Evolutionary conservation across 2,888 invertebrate genomes (phyloP).

Genomic region (Orchestes rusci): DNA sequence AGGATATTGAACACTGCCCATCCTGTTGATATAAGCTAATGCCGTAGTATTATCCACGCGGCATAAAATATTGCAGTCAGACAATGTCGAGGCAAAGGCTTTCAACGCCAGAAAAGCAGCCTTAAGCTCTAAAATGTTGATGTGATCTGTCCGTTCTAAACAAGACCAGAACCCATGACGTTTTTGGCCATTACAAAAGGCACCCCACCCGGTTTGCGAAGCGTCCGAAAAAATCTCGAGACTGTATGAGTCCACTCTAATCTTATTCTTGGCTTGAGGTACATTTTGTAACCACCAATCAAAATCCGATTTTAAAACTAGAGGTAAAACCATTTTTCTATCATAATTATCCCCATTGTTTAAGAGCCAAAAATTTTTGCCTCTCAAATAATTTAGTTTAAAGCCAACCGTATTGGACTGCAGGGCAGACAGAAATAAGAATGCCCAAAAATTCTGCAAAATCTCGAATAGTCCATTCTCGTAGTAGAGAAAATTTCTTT

Average conservation of each 20-base stretch:
- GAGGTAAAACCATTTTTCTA: no score
- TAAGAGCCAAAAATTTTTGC: neutral
- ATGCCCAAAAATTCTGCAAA: neutral
- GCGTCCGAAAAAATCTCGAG: conserved; percentile 26
- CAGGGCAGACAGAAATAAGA: neutral
- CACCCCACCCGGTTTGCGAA: conserved; percentile 27
- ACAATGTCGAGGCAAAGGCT: conserved; percentile 21
- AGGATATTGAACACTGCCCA: neutral
- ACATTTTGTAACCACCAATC: neutral
- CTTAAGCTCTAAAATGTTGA: neutral
- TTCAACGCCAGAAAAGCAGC: conserved; percentile 24
- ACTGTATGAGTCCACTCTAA: conserved; percentile 8
- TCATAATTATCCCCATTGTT: neutral
- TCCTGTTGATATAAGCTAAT: neutral
- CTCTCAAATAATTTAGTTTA: neutral
- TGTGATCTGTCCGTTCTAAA: conserved; percentile 9
- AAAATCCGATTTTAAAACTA: neutral
- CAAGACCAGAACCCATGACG: conserved; percentile 23
- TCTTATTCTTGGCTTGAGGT: neutral
- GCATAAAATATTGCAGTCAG: conserved; percentile 9
- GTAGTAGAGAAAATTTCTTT: neutral
- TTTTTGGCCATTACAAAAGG: conserved; percentile 14
- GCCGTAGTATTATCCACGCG: conserved; percentile 17
- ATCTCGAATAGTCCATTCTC: neutral
- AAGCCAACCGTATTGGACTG: neutral